These are phyloP conservation scores for Acanthosepion esculentum DNA, from an alignment of 2,888 invertebrate genomes.

Conservation along the genomic window DNA sequence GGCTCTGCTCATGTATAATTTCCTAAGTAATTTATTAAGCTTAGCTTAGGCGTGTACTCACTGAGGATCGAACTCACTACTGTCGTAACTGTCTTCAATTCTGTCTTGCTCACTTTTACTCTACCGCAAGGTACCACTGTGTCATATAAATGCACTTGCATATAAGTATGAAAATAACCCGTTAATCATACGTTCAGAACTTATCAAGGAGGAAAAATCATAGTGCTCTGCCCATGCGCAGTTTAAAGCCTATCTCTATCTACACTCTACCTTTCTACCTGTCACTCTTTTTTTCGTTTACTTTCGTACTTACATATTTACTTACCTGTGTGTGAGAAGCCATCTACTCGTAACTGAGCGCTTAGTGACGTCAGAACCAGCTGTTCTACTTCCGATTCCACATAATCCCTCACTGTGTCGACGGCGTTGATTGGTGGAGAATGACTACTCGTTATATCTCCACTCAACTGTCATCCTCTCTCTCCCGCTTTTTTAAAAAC, in stretches of 20 bases:
- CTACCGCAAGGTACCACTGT: background rate
- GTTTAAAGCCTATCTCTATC: background rate
- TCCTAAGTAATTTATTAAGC: too few relatives aligned
- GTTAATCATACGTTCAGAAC: background rate
- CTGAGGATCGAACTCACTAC: background rate
- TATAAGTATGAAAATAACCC: background rate
- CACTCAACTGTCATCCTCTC: background rate
- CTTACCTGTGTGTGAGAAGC: background rate
- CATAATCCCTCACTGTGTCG: background rate
- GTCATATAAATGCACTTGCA: background rate
- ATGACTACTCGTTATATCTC: background rate
- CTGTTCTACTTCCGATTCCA: background rate
- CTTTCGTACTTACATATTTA: background rate
- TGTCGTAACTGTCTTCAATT: background rate
- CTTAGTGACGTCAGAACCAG: slow-evolving; percentile 14
- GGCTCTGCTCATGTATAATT: too few relatives aligned
- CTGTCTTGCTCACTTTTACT: background rate
- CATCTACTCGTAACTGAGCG: background rate
- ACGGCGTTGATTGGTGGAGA: background rate
- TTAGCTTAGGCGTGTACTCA: too few relatives aligned
- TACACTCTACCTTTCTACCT: background rate
- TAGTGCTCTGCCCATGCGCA: background rate
- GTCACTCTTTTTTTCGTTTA: too few relatives aligned
- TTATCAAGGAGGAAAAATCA: background rate
- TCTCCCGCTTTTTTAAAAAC: background rate